These are phyloP conservation scores for Corythoichthys haematopterus DNA, from an alignment of 2,113 vertebrate genomes.

Conservation along the genomic window DNA sequence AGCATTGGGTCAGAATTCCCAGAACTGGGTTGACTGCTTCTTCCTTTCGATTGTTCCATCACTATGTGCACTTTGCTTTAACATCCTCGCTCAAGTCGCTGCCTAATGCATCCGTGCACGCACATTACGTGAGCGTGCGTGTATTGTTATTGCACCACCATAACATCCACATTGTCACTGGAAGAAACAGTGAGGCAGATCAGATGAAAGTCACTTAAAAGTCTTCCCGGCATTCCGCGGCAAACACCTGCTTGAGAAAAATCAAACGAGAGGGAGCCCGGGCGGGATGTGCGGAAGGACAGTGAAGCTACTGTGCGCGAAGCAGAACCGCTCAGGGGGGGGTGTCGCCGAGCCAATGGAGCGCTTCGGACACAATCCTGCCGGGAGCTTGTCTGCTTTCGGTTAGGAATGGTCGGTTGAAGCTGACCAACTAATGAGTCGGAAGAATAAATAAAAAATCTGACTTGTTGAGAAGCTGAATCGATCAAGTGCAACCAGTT, in stretches of 20 bases:
- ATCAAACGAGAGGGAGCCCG: slow-evolving; percentile 57
- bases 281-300: slow-evolving; percentile 26
- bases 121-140: neutral
- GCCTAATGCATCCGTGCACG: neutral
- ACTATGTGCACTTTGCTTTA: slow-evolving; percentile 8
- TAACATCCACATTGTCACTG: slow-evolving; percentile 12
- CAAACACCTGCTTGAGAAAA: slow-evolving; percentile 68
- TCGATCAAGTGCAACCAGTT: no score
- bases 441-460: no score
- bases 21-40: neutral
- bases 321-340: neutral
- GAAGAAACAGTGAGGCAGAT: slow-evolving; percentile 21
- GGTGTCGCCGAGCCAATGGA: no score
- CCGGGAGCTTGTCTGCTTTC: neutral
- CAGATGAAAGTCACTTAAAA: slow-evolving; percentile 41
- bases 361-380: neutral
- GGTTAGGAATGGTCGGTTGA: neutral
- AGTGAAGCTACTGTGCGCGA: neutral
- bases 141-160: slow-evolving; percentile 26
- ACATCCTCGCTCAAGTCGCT: neutral
- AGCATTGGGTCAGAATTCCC: slow-evolving; percentile 15
- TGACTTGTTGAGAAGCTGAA: no score
- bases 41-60: slow-evolving; percentile 19
- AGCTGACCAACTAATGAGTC: no score
- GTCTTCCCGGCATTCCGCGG: slow-evolving; percentile 65